phyloP scores from a whole-genome alignment of 2,797 vertebrate species.

The Chaenodraco wilsoni region DNA sequence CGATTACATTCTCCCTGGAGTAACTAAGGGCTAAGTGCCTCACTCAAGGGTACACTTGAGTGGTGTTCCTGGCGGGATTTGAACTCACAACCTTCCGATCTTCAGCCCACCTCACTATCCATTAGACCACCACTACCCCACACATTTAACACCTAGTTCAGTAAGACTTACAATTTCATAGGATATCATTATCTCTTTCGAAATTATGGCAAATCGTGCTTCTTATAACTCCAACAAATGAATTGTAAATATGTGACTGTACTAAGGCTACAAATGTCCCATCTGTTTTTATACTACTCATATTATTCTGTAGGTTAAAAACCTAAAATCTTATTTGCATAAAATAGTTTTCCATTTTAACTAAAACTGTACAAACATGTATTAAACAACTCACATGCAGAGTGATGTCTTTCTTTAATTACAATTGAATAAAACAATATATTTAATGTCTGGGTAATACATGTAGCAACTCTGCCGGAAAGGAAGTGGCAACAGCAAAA shows the following conservation, averaged over 20 bases:
- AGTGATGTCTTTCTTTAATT: not conserved
- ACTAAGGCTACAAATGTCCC: no score
- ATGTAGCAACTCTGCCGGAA: not conserved
- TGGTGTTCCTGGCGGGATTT: no score
- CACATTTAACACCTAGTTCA: no score
- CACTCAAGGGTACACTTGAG: no score
- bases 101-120: no score
- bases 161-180: not conserved
- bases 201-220: not conserved
- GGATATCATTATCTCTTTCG: not conserved
- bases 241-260: no score
- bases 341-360: not conserved
- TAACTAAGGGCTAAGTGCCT: no score
- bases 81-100: no score
- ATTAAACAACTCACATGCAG: not conserved
- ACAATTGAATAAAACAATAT: constrained; percentile 1
- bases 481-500: not conserved
- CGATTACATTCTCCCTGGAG: no score
- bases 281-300: not conserved
- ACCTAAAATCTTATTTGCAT: not conserved
- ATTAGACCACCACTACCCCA: no score
- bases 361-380: not conserved
- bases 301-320: not conserved
- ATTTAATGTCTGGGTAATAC: not conserved
- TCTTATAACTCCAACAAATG: not conserved